Percentiles rank a stretch among this genome's conserved stretches.
Conservation (phyloP, 2,888 invertebrate genomes). For the Caradrina clavipalpis region DNA sequence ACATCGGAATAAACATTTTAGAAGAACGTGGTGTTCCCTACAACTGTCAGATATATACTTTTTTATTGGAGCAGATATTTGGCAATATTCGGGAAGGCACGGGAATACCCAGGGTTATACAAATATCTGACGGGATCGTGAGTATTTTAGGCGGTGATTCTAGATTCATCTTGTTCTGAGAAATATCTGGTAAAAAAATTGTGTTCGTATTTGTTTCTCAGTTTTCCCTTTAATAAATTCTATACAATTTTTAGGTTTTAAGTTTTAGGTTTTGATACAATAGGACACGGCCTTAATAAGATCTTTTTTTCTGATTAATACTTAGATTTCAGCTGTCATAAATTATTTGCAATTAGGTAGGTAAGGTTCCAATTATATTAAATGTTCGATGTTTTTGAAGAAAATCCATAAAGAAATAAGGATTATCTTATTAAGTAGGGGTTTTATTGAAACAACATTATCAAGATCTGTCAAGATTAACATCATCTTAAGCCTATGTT, state of each 20-base stretch:
- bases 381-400: no score
- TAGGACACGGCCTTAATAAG: no score
- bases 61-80: slow-evolving; percentile 10
- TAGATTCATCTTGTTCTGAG: not conserved
- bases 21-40: slow-evolving; percentile 14
- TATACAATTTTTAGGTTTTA: no score
- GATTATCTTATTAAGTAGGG: no score
- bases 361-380: no score
- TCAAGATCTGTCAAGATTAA: not conserved
- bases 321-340: no score
- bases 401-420: no score
- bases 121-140: slow-evolving; percentile 1
- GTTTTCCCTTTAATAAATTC: no score
- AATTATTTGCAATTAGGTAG: no score
- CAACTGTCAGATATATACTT: slow-evolving; percentile 11
- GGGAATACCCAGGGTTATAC: not conserved
- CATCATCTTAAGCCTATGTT: not conserved
- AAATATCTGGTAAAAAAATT: not conserved
- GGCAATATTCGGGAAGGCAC: slow-evolving; percentile 1
- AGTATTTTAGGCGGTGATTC: slow-evolving; percentile 8
- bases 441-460: not conserved
- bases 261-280: no score
- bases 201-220: not conserved
- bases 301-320: no score
- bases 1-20: slow-evolving; percentile 16